A percentile compares a stretch with the other conserved stretches of the same genome.
Conservation (phyloP, 2,113 vertebrate genomes). For the Pimephales promelas region DNA sequence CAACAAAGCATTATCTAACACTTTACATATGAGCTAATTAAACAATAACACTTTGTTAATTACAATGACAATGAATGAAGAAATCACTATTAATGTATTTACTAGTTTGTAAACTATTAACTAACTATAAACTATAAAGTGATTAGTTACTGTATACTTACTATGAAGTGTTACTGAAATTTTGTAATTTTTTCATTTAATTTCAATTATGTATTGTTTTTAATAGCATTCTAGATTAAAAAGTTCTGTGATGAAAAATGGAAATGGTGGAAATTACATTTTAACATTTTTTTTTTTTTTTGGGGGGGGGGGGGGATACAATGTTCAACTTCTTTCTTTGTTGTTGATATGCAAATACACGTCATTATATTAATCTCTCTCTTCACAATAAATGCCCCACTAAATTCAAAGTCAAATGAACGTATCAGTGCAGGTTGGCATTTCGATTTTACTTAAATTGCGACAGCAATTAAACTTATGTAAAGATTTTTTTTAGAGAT, state of each 20-base stretch:
- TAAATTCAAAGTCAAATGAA: constrained; percentile 1
- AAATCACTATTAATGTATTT: too few relatives aligned
- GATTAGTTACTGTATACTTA: too few relatives aligned
- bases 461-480: neutral
- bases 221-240: neutral
- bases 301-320: too few relatives aligned
- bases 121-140: too few relatives aligned
- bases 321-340: neutral
- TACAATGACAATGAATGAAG: too few relatives aligned
- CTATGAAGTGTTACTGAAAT: too few relatives aligned
- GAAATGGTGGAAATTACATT: neutral
- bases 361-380: neutral
- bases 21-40: too few relatives aligned
- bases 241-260: neutral
- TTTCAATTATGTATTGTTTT: neutral
- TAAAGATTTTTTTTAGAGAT: neutral
- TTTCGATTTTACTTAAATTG: neutral
- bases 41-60: too few relatives aligned
- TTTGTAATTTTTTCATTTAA: too few relatives aligned
- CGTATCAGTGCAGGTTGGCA: neutral
- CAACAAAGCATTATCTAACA: too few relatives aligned
- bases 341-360: neutral
- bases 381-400: neutral
- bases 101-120: too few relatives aligned
- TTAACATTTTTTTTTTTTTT: neutral